Base-by-base conservation (phyloP, 2,113 vertebrate genomes). In the Casuarius casuarius region DNA sequence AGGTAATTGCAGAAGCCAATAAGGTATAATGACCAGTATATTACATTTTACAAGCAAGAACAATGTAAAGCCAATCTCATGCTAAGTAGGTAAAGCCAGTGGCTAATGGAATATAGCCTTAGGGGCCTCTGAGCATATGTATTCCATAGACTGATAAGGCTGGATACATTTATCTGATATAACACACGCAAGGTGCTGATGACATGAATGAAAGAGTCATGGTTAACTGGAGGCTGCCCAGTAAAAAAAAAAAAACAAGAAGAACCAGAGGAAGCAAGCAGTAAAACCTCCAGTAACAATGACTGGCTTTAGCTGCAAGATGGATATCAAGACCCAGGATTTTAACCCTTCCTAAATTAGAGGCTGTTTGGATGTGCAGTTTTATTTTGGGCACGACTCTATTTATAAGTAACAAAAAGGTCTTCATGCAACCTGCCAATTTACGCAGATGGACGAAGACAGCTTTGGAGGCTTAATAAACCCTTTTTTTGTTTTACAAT, bases 321-420 rank as follows among this genome's bases (percentile, higher is more conserved):
- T 62, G 62, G 54, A 19, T 84, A 65, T 70, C 26, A 76, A 68
- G 67, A 91, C 25, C 66, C 31, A 74, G 77, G 40, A 83, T 83
- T 91, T 93, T 93, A 94, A 81, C 65, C 51, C 40, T 92, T 96
- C 58, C 56, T 83, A 87, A 95, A 84, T 89, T 93, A 81, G 52
- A 80, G 63, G 54, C n/a, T 90, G 52, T 66, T 73, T 92, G 59
- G 35, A 86, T 76, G 51, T 92, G 52, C 59, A 74, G 49, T 74
- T 94, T 9, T 96, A 89, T 96, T 93, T 95, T 3, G 21, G 42
- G 66, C 74, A 79, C 3, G 10, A 65, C 38, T 87, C 63, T 96
- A 92, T 94, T 88, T 91, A 95, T 95, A 95, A 94, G 84, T 75
- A 89, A 94, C 85, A 95, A 90, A 92, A 97, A 92, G 22, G 28